Conservation (phyloP, 2,113 vertebrate species). For the Vicugna pacos region DNA sequence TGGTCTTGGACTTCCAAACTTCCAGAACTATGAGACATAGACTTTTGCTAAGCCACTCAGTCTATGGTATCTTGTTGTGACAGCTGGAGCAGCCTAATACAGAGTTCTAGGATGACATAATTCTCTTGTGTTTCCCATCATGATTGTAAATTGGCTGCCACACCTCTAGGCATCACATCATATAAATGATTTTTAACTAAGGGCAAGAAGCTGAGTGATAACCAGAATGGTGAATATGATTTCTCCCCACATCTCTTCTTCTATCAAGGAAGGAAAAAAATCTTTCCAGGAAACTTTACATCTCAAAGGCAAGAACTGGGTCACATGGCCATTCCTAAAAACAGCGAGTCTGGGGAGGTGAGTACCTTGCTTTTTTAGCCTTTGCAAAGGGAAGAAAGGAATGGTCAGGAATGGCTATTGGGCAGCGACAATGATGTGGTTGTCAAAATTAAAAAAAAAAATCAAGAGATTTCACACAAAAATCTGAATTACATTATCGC, state of each 20-base stretch:
- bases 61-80: neutral
- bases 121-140: neutral
- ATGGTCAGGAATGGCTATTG: neutral
- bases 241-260: neutral
- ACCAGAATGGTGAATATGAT: neutral
- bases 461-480: neutral
- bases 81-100: neutral
- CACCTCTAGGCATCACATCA: neutral
- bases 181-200: neutral
- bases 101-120: neutral
- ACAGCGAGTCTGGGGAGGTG: neutral
- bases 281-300: neutral
- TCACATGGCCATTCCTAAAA: neutral
- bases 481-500: neutral
- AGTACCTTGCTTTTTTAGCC: neutral
- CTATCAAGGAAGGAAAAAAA: neutral
- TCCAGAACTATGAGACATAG: neutral
- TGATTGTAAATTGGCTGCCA: neutral
- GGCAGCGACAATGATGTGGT: neutral
- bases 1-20: neutral
- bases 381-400: neutral
- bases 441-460: neutral
- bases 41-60: neutral
- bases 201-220: neutral
- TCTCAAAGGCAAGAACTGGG: neutral